These are phyloP conservation scores for Oligia latruncula DNA, from an alignment of 2,888 invertebrate genomes.

Conservation along the genomic window DNA sequence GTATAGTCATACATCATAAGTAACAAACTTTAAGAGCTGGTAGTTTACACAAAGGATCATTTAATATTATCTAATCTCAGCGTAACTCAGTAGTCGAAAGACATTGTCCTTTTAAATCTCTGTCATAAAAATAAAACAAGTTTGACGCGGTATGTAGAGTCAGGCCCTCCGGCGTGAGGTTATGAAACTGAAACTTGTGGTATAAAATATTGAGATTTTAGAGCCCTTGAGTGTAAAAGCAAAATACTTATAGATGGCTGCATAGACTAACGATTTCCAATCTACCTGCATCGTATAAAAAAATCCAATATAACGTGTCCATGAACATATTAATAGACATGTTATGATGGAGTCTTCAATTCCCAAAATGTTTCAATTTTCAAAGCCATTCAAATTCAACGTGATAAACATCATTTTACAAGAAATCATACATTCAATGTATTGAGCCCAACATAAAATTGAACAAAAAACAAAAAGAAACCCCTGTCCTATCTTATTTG, in stretches of 20 bases:
- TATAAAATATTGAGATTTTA: conserved; percentile 20
- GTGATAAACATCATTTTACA: conserved; percentile 15
- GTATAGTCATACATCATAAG: conserved; percentile 51
- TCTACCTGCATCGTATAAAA: not conserved
- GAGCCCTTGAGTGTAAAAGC: not conserved
- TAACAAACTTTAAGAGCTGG: conserved; percentile 59
- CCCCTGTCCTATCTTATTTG: conserved; percentile 65
- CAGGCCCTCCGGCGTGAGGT: conserved; percentile 9
- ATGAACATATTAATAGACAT: not conserved
- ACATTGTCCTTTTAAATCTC: conserved; percentile 79
- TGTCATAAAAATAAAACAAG: conserved; percentile 79
- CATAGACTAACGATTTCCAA: not conserved
- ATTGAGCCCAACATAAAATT: conserved; percentile 25
- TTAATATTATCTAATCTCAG: conserved; percentile 81
- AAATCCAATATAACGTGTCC: not conserved
- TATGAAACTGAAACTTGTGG: conserved; percentile 6
- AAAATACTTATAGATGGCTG: not conserved
- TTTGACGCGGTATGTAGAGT: conserved; percentile 58
- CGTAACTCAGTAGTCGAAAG: conserved; percentile 80
- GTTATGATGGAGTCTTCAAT: not conserved
- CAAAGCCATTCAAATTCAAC: not conserved
- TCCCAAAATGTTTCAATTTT: not conserved
- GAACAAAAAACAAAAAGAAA: conserved; percentile 26
- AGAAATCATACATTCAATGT: conserved; percentile 23
- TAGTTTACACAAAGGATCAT: conserved; percentile 78